A percentile compares a stretch with the other conserved stretches of the same genome.
These are phyloP conservation scores for Dyspetes luteomarginatus DNA, from an alignment of 2,888 invertebrate genomes.

Conservation along the genomic window DNA sequence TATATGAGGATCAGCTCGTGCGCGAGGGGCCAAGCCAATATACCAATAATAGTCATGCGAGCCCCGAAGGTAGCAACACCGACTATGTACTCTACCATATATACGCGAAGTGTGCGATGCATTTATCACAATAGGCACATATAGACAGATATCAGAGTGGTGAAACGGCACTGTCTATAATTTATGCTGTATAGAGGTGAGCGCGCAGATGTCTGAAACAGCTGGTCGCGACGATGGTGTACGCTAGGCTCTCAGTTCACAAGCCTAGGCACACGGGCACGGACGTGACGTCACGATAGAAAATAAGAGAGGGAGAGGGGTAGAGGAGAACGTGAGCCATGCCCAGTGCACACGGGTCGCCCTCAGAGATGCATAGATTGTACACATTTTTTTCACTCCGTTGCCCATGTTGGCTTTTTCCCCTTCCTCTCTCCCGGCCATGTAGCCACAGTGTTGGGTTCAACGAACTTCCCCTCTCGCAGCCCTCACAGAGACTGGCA, in stretches of 20 bases:
- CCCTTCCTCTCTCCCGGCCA: constrained; percentile 4
- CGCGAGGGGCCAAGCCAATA: constrained; percentile 55
- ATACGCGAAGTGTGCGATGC: constrained; percentile 59
- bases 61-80: constrained; percentile 34
- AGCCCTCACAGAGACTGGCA: constrained; percentile 43
- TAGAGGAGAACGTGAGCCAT: constrained; percentile 39
- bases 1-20: constrained; percentile 36
- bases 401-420: constrained; percentile 43
- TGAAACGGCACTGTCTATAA: constrained; percentile 65
- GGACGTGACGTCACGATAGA: constrained; percentile 74
- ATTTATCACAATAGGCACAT: constrained; percentile 68
- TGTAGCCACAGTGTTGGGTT: constrained; percentile 35
- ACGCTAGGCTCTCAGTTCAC: constrained; percentile 60
- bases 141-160: not conserved
- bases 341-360: constrained; percentile 33
- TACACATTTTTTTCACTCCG: constrained; percentile 69
- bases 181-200: constrained; percentile 69
- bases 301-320: constrained; percentile 44
- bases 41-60: constrained; percentile 56
- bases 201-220: constrained; percentile 78
- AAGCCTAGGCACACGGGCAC: constrained; percentile 65
- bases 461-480: constrained; percentile 45
- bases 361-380: constrained; percentile 76
- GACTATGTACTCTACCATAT: constrained; percentile 10
- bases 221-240: constrained; percentile 74